phyloP scores from a whole-genome alignment of 2,888 invertebrate species.

The Nemotelus pantherinus region DNA sequence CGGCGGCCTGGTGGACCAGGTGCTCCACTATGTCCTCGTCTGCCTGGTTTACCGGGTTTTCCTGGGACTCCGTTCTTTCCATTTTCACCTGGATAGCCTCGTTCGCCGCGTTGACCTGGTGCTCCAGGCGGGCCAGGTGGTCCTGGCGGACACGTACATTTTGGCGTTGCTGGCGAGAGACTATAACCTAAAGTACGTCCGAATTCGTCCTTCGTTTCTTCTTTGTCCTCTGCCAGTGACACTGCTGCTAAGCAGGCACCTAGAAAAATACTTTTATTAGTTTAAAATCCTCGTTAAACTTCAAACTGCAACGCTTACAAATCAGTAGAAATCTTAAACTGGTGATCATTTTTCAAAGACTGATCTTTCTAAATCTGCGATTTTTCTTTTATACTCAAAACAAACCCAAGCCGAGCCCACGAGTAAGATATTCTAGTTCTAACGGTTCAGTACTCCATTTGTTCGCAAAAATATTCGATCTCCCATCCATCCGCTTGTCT shows the following conservation, averaged over 20 bases:
- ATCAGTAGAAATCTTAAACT: slow-evolving; percentile 33
- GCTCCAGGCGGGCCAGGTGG: slow-evolving; percentile 71
- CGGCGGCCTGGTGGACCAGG: slow-evolving; percentile 73
- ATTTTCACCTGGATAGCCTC: slow-evolving; percentile 78
- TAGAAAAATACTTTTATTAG: slow-evolving; percentile 9
- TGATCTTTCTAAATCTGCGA: not conserved
- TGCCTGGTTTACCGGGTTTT: slow-evolving; percentile 27
- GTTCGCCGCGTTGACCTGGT: slow-evolving; percentile 73
- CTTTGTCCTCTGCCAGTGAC: not conserved
- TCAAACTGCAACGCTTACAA: slow-evolving; percentile 16
- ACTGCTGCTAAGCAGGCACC: slow-evolving; percentile 19
- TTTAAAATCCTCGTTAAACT: not conserved
- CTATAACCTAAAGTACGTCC: not conserved
- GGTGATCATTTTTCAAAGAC: slow-evolving; percentile 31
- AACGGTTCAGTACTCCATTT: slow-evolving; percentile 17
- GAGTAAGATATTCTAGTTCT: slow-evolving; percentile 22
- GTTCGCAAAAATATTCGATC: slow-evolving; percentile 14
- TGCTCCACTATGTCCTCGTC: not conserved
- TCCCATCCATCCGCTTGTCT: not conserved
- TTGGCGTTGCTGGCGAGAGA: slow-evolving; percentile 52
- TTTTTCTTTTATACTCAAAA: slow-evolving; percentile 35
- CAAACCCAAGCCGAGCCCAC: not conserved
- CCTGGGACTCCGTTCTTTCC: slow-evolving; percentile 60
- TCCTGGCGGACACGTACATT: slow-evolving; percentile 67
- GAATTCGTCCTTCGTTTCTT: not conserved